Percentiles rank a stretch among this genome's conserved stretches.
Conservation (phyloP, 2,797 vertebrate species). For the Bryconaethiops microstoma region DNA sequence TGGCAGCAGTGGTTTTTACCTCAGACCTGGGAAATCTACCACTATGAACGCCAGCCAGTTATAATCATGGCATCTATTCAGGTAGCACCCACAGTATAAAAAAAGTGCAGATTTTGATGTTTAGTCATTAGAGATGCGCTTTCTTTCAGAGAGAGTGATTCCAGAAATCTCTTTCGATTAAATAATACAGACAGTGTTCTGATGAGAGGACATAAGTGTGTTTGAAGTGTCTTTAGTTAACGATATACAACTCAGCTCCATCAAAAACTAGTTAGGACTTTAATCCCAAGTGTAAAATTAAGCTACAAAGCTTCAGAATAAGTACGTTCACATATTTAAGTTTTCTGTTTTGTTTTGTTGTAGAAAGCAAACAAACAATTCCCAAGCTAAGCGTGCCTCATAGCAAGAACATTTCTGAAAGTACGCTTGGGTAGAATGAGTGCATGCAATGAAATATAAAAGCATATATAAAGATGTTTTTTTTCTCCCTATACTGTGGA, state of each 20-base stretch:
- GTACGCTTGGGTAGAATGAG: background rate
- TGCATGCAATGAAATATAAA: background rate
- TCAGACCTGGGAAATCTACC: conserved; percentile 51
- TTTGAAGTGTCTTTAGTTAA: conserved; percentile 54
- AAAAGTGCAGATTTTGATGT: conserved; percentile 42
- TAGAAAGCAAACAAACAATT: conserved; percentile 23
- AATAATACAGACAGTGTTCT: conserved; percentile 46
- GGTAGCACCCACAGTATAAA: background rate
- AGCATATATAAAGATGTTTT: background rate
- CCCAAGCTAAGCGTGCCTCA: background rate
- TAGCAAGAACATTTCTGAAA: conserved; percentile 5
- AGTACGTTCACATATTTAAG: conserved; percentile 38
- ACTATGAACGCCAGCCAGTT: conserved; percentile 50
- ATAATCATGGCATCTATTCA: conserved; percentile 39
- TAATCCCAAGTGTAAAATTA: conserved; percentile 55
- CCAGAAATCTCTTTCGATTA: conserved; percentile 49
- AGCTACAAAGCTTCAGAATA: conserved; percentile 32
- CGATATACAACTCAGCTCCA: conserved; percentile 41
- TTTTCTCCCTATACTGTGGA: background rate
- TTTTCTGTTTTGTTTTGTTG: background rate
- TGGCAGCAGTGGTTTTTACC: conserved; percentile 54
- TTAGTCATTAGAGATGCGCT: conserved; percentile 51
- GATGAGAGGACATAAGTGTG: conserved; percentile 48
- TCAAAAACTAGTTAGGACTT: conserved; percentile 34
- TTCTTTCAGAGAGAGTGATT: conserved; percentile 25